Base-by-base conservation (phyloP, 2,888 invertebrate genomes). In the Dasypolia templi region DNA sequence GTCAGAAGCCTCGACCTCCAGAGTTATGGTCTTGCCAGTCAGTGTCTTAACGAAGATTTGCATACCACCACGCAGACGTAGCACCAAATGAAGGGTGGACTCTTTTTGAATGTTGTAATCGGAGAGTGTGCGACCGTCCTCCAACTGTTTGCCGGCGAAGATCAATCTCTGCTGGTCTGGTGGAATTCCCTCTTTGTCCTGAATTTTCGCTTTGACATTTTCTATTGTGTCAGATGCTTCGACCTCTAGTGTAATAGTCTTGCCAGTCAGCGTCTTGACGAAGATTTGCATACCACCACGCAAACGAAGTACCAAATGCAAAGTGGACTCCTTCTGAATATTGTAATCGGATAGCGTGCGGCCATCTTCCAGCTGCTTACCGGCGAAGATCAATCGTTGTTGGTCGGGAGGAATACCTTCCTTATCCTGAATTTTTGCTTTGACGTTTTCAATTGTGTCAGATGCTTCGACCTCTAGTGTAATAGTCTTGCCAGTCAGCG, bases 281-380 rank as follows among this genome's bases (percentile, higher is more conserved):
- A 86, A 86, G 32, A 86, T 86, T 55, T 86, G 86, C 86, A 86
- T 86, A 65, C 86, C 86, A 53, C 86, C 86, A 35, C 86, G 78
- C 0, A 86, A 81, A 80, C 86, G 86, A 0, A 86, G 2, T 0
- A 86, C 86, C 0, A 86, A 69, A 0, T 86, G 86, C 0, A 86
- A 32, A 0, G 86, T 86, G 0, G 86, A 86, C 2, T 86, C 86
- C 3, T 86, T 86, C 0, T 86, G 86, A 0, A 86, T 86, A 0
- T 86, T 86, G 39, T 86, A 86, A 0, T 86, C 86, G 0, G 86
- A 86, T 0, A 86, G 0, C 0, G 86, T 86, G 0, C 86, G 83
- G 0, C 86, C 86, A 22, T 86, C 86, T 26, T 86, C 86, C 0
- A 86, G 17, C 4, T 86, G 86, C 5, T 86, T 86, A 0, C 86